phyloP scores from a whole-genome alignment of 2,888 invertebrate species.

The Caenorhabditis zanzibari region DNA sequence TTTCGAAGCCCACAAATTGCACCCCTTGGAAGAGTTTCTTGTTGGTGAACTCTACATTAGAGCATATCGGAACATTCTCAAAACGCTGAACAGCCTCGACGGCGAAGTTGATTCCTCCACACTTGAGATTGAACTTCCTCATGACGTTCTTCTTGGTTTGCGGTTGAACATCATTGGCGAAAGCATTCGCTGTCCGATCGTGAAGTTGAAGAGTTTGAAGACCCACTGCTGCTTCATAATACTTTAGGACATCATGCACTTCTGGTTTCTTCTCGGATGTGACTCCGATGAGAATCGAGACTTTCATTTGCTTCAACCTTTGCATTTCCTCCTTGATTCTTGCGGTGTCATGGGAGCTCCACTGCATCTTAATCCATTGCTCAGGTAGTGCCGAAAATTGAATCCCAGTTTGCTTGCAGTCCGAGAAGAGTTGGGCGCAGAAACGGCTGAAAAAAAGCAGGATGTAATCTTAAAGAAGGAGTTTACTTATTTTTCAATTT shows the following conservation, averaged over 20 bases:
- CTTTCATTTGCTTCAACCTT: neutral
- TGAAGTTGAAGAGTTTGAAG: conserved; percentile 59
- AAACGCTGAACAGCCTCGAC: conserved; percentile 16
- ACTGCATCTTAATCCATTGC: conserved; percentile 21
- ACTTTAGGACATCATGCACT: conserved; percentile 60
- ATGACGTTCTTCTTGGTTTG: conserved; percentile 67
- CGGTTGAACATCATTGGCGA: neutral
- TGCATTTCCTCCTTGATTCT: conserved; percentile 21
- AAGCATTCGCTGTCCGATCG: conserved; percentile 6
- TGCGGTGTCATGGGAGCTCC: neutral
- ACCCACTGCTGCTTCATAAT: conserved; percentile 39
- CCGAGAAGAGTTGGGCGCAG: neutral
- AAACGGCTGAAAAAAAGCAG: conserved; percentile 27
- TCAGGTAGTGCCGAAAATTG: neutral
- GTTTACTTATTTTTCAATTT: too few relatives aligned
- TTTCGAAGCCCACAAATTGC: conserved; percentile 68
- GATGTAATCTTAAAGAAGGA: too few relatives aligned
- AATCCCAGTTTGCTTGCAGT: conserved; percentile 18
- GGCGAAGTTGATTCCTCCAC: conserved; percentile 64
- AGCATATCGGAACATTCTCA: neutral
- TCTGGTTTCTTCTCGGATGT: conserved; percentile 37
- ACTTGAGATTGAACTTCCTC: conserved; percentile 69
- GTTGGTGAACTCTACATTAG: neutral
- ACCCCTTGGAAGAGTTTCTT: conserved; percentile 39
- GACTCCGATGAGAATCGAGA: conserved; percentile 31